Base-by-base conservation (phyloP, 2,888 invertebrate genomes). In the Prenolepis imparis region DNA sequence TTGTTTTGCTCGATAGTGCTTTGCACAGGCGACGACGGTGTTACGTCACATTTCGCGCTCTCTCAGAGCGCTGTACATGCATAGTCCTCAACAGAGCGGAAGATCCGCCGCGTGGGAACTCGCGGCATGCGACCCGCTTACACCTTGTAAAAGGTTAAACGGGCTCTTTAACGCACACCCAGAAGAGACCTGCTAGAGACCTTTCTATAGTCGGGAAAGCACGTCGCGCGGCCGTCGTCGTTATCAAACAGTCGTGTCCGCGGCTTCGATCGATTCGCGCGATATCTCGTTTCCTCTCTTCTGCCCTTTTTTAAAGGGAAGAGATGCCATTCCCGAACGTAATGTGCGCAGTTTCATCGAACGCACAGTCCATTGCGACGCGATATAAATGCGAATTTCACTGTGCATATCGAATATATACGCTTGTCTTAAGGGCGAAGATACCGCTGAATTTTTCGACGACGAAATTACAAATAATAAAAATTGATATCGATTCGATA, bases 91-190 rank as follows among this genome's bases (percentile, higher is more conserved):
- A 73, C 80, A 57, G 83, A 81, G 84, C 88, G 90, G 90, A 88
- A 90, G 87, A 90, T 89, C 88, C 84, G 90, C 74, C 91, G 88
- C 92, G 91, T 92, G 92, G 91, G 92, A 92, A 92, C 91, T 57
- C 78, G 86, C 88, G 90, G 89, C 89, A 89, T 90, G 92, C 90
- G 90, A 92, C 91, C 91, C 87, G 90, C 86, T 88, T 91, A 88
- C 88, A 85, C 84, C 86, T 78, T 84, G 88, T 88, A 89, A 92
- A 92, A 91, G 92, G 92, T 92, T 91, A 92, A 92, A 92, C 91
- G 91, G 91, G 89, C 91, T 91, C 89, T 91, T 92, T 91, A 92
- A 91, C 92, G 92, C 91, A 88, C 91, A 90, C 88, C 85, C 86
- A 87, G 86, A 81, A 84, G 82, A 87, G 77, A 82, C 83, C 84